Evolutionary conservation across 2,797 vertebrate genomes (phyloP), one percentile per base, ranked within the genome.

Genomic region (Sebastes itinus): DNA sequence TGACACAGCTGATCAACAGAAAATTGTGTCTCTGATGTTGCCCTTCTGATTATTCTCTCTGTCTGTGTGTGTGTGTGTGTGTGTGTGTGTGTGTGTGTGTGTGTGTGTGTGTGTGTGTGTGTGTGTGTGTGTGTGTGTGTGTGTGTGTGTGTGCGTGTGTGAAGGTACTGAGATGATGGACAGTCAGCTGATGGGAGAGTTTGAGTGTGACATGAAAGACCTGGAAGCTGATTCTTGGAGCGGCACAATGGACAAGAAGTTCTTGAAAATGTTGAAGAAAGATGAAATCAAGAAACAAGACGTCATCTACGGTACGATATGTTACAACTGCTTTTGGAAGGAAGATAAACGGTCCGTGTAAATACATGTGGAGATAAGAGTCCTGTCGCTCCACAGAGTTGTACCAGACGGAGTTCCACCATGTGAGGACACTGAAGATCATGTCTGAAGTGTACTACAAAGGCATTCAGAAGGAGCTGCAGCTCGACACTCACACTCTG

Each of bases 381-480:
- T 42, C 5, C 4, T 62, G 5, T 78, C 59, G 69, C 23, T 79
- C 0, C 28, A 1, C 91, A 99, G 98, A 99, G 88, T 64, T 99
- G 52, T 97, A 97, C 94, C 98, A 99, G 93, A 99, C 98, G 0
- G 98, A 99, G 94, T 96, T 98, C 92, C 97, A 99, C 85, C 98
- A 99, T 1, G 85, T 99, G 64, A 96, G 97, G 72, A 99, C 97
- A 0, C 93, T 99, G 88, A 97, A 96, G 91, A 98, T 99, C 91
- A 98, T 99, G 98, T 96, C 94, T 0, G 97, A 98, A 0, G 97
- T 99, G 3, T 99, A 98, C 90, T 96, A 96, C 10, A 96, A 97
- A 75, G 97, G 97, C 1, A 96, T 99, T 90, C 61, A 95, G 77
- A 95, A 96, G 6, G 98, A 99, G 3, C 90, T 98, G 81, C 97